Base-by-base conservation (phyloP, 2,888 invertebrate genomes). In the Mactromeris polynyma region DNA sequence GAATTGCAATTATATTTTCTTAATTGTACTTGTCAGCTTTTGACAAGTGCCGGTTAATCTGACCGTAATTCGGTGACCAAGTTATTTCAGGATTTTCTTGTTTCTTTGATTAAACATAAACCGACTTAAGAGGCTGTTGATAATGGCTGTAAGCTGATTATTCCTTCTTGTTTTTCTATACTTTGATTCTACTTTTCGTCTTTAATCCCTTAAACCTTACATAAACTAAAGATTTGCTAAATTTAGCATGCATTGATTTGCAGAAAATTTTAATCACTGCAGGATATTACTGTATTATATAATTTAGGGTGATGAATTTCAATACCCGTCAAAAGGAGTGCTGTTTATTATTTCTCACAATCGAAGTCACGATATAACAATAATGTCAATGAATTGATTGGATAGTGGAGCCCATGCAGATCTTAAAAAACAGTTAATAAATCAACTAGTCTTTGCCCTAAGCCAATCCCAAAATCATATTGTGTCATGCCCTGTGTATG, bases 1-100 rank as follows among this genome's bases (percentile, higher is more conserved):
- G 21, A 73, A 73, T 73, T 73, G 73, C 73, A 73, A 73, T 73
- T 73, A 73, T 73, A 73, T 73, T 73, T 73, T 73, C 33, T 73
- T 73, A 73, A 73, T 73, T 73, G 36, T 36, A 73, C 73, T 73
- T 73, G 73, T 73, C 73, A 33, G 73, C 11, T 33, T 36, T 73
- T 73, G 73, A 73, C 73, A 33, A 73, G 73, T 73, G 73, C 7
- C 36, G 17, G 2, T 31, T 36, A 73, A 73, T 73, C 73, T 36
- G 36, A 33, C 36, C 17, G 2, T 73, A 73, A 73, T 73, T 73
- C 73, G 33, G 1, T 36, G 73, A 19, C 33, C 73, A 33, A 33
- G 73, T 73, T 73, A 73, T 73, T 73, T 33, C 73, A 33, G 1
- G 11, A 9, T 11, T 73, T 33, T 73, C 36, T 73, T 73, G 36